phyloP scores from a whole-genome alignment of 2,113 vertebrate species.

The Prunella fulvescens region DNA sequence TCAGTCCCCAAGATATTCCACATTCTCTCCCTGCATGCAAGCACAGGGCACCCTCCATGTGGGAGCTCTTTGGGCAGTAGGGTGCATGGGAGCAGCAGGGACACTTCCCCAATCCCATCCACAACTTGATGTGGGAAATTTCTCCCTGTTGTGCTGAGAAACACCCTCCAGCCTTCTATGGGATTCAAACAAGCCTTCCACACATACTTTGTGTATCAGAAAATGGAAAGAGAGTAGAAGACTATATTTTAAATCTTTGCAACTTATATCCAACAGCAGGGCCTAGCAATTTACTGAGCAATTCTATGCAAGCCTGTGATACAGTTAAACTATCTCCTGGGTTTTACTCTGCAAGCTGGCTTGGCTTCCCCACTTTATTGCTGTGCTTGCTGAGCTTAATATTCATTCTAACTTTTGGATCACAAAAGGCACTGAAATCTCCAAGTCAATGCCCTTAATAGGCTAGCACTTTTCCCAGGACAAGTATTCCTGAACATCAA shows the following conservation, averaged over 20 bases:
- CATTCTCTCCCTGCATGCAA: accelerated
- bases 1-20: not conserved
- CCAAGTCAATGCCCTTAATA: not conserved
- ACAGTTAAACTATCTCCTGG: not conserved
- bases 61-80: not conserved
- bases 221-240: not conserved
- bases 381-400: not conserved
- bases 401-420: not conserved
- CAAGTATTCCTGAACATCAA: not conserved
- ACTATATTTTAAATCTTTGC: not conserved
- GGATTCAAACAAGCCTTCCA: not conserved
- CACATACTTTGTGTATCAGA: not conserved
- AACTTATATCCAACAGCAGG: not conserved
- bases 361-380: not conserved
- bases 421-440: not conserved
- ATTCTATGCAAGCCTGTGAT: not conserved
- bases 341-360: not conserved
- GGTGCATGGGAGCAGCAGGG: not conserved
- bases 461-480: not conserved
- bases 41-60: not conserved
- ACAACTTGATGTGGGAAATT: not conserved
- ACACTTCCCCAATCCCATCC: not conserved
- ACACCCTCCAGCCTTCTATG: not conserved
- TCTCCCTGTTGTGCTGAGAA: not conserved
- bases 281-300: not conserved